Conservation (phyloP, 2,113 vertebrate genomes). For the Boleophthalmus pectinirostris region DNA sequence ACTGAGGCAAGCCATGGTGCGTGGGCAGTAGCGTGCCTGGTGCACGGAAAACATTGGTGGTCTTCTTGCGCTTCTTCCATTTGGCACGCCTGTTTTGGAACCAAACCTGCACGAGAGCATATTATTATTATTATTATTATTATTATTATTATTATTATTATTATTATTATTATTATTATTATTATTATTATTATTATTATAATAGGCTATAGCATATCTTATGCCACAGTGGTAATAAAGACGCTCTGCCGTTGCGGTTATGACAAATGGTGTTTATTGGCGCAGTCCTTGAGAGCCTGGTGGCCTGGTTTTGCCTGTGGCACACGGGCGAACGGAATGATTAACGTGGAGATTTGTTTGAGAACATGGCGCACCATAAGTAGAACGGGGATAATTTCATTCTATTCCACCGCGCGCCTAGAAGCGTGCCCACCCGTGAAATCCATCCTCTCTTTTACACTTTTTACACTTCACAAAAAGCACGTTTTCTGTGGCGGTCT, state of each 20-base stretch:
- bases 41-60: conserved; percentile 92
- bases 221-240: conserved; percentile 29
- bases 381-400: conserved; percentile 87
- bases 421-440: conserved; percentile 91
- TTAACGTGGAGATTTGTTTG: conserved; percentile 95
- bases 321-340: conserved; percentile 78
- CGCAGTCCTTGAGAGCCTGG: conserved; percentile 53
- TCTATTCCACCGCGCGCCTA: conserved; percentile 59
- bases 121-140: conserved; percentile 9
- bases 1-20: conserved; percentile 87
- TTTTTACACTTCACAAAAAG: conserved; percentile 87
- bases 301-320: conserved; percentile 84
- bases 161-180: conserved; percentile 7
- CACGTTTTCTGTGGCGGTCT: not conserved
- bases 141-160: conserved; percentile 6
- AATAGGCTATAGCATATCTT: not conserved
- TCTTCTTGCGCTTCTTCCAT: conserved; percentile 99
- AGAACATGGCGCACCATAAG: conserved; percentile 90
- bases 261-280: conserved; percentile 2
- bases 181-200: not conserved
- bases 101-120: conserved; percentile 83
- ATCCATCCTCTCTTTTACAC: conserved; percentile 90
- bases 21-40: conserved; percentile 92
- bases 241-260: conserved; percentile 16
- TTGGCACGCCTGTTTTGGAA: conserved; percentile 96